Conservation (phyloP, 2,888 invertebrate species). For the Teleiodes luculella region DNA sequence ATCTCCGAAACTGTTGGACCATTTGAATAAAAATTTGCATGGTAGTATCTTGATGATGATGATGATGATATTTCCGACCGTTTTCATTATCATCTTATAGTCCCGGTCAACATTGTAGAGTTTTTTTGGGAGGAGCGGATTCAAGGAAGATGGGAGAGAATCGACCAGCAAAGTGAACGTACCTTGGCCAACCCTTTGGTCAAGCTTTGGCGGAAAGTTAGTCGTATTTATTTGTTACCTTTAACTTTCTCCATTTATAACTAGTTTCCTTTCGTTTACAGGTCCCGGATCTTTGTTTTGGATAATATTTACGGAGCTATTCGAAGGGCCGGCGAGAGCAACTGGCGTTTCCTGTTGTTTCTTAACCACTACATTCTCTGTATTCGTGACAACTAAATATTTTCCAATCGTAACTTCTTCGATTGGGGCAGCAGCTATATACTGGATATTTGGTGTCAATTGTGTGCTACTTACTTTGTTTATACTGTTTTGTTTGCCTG, state of each 20-base stretch:
- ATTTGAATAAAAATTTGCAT: too few relatives aligned
- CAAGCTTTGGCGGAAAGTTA: too few relatives aligned
- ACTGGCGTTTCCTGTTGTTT: conserved; percentile 37
- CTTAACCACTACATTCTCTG: conserved; percentile 22
- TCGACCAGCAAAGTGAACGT: too few relatives aligned
- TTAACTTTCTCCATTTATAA: background rate
- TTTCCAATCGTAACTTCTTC: conserved; percentile 36
- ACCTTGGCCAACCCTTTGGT: too few relatives aligned
- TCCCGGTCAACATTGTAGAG: too few relatives aligned
- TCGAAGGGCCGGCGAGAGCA: conserved; percentile 45
- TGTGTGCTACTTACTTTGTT: conserved; percentile 35
- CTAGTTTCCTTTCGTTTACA: conserved; percentile 22
- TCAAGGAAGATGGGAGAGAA: too few relatives aligned
- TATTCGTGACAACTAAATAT: conserved; percentile 45
- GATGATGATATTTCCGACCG: too few relatives aligned
- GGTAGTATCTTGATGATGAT: too few relatives aligned
- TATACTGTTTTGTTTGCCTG: conserved; percentile 46
- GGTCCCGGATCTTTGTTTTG: conserved; percentile 53
- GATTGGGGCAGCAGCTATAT: conserved; percentile 45
- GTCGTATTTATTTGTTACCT: too few relatives aligned
- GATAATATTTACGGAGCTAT: conserved; percentile 49
- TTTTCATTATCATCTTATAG: too few relatives aligned
- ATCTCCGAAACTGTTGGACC: too few relatives aligned
- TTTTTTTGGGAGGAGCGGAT: too few relatives aligned
- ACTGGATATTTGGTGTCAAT: conserved; percentile 42